Percentiles rank a stretch among this genome's conserved stretches.
Conservation (phyloP, 64 coral and sea anemone genomes). For the Hydrozoanthus tunicans region DNA sequence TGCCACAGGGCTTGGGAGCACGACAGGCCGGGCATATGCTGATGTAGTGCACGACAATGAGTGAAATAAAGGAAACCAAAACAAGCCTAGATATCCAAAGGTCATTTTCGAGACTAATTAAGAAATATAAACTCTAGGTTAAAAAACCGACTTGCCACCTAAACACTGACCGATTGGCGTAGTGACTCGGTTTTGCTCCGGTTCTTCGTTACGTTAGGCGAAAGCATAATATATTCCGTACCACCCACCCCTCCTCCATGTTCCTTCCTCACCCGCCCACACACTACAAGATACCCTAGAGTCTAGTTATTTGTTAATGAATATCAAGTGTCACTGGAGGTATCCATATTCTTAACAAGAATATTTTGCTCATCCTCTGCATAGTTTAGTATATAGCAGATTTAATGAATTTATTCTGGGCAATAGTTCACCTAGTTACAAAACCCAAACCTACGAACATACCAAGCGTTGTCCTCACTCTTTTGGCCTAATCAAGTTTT, state of each 20-base stretch:
- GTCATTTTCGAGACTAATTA: neutral
- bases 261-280: too few species aligned
- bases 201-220: neutral
- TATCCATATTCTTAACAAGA: too few species aligned
- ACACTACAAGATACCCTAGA: too few species aligned
- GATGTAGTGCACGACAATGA: neutral
- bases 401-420: too few species aligned
- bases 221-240: neutral
- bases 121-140: neutral
- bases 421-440: too few species aligned
- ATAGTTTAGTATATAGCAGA: too few species aligned
- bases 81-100: neutral
- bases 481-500: too few species aligned
- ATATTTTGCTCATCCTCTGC: too few species aligned
- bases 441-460: too few species aligned
- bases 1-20: slow-evolving; percentile 1
- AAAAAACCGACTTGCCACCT: neutral
- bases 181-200: neutral
- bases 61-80: neutral
- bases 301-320: too few species aligned
- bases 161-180: neutral
- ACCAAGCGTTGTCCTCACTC: too few species aligned
- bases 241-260: neutral
- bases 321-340: too few species aligned
- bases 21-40: neutral